A percentile compares a stretch with the other conserved stretches of the same genome.
These are phyloP conservation scores for Papilio aristodemus DNA, from an alignment of 1,140 invertebrate genomes.

Conservation along the genomic window DNA sequence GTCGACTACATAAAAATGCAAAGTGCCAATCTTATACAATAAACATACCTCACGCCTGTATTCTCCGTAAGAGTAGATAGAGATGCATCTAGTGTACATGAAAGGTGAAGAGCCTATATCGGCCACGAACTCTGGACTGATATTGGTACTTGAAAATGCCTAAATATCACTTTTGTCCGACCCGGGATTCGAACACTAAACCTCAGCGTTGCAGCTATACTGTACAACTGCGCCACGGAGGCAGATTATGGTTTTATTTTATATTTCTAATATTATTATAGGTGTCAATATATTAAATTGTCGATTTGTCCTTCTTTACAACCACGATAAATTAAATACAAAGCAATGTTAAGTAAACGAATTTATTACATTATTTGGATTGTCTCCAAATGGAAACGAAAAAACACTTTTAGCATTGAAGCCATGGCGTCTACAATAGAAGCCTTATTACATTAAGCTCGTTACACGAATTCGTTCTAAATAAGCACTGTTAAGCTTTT, in stretches of 20 bases:
- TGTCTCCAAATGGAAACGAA: slow-evolving; percentile 20
- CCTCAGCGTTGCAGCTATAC: no score
- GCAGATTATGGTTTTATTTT: no score
- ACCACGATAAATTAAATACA: slow-evolving; percentile 11
- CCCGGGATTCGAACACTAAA: no score
- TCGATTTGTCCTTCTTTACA: not conserved
- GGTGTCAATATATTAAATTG: no score
- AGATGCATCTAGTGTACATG: no score
- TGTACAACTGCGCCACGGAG: no score
- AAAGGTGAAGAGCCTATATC: no score
- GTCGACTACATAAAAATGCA: slow-evolving; percentile 1
- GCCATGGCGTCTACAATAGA: slow-evolving; percentile 15
- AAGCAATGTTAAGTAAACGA: slow-evolving; percentile 7
- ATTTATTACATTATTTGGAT: slow-evolving; percentile 28
- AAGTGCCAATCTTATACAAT: slow-evolving; percentile 21
- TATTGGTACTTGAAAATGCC: no score
- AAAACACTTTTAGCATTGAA: slow-evolving; percentile 14
- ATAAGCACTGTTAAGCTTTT: slow-evolving; percentile 5
- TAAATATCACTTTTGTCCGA: no score
- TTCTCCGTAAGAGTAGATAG: no score
- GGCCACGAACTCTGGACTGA: no score
- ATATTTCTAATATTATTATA: no score
- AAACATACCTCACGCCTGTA: not conserved
- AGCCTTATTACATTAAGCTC: slow-evolving; percentile 1
- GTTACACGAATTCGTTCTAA: slow-evolving; percentile 17